phyloP scores from a whole-genome alignment of 1,140 invertebrate species.

The Trichonephila clavata region DNA sequence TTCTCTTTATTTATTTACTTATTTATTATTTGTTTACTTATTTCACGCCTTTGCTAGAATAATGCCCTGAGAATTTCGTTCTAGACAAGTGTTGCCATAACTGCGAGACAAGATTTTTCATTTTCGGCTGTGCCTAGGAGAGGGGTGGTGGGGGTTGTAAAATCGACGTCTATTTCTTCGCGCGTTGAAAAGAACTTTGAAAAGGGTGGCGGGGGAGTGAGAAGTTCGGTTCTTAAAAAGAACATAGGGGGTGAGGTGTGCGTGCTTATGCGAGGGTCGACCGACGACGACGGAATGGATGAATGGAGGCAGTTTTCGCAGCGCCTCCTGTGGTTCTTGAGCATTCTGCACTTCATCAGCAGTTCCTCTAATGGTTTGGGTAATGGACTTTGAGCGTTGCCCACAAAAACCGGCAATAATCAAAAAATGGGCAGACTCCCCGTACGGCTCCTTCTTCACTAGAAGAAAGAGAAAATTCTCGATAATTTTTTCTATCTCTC shows the following conservation, averaged over 20 bases:
- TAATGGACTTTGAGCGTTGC: conserved; percentile 64
- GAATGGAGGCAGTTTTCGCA: conserved; percentile 49
- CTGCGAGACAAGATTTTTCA: conserved; percentile 72
- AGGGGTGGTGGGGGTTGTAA: not conserved
- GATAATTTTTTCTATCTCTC: conserved; percentile 23
- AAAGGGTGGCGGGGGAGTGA: not conserved
- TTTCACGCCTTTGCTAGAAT: conserved; percentile 7
- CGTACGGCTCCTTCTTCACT: not conserved
- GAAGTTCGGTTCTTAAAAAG: conserved; percentile 1
- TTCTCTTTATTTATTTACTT: not conserved
- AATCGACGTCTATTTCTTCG: conserved; percentile 68
- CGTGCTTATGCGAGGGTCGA: not conserved
- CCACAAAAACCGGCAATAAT: conserved; percentile 69
- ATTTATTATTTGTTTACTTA: conserved; percentile 32
- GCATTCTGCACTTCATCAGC: conserved; percentile 67
- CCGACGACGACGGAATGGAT: conserved; percentile 41
- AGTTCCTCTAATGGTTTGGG: conserved; percentile 65
- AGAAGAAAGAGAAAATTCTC: conserved; percentile 55
- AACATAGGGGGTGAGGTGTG: not conserved
- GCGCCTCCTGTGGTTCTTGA: conserved; percentile 55
- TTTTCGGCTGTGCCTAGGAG: not conserved
- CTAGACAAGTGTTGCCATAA: conserved; percentile 68
- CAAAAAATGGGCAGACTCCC: conserved; percentile 60
- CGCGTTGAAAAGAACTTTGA: conserved; percentile 41
- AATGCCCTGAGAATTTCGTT: conserved; percentile 37